phyloP scores from a whole-genome alignment of 2,113 vertebrate species.

The Otis tarda region DNA sequence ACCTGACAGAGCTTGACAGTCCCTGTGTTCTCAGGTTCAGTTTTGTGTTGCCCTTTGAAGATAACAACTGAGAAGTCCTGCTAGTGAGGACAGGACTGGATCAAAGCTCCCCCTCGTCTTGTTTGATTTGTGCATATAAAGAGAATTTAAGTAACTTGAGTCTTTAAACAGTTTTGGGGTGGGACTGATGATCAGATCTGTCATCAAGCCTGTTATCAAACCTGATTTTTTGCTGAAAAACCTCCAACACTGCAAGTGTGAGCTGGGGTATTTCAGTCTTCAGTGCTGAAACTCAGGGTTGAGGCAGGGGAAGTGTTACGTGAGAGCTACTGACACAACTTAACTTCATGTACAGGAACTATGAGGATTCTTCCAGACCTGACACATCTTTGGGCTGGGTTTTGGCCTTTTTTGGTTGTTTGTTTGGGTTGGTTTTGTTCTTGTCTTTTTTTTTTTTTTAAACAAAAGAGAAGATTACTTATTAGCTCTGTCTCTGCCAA shows the following conservation, averaged over 20 bases:
- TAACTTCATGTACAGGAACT: not conserved
- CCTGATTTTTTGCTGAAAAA: not conserved
- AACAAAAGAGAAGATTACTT: not conserved
- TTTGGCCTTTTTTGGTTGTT: not conserved
- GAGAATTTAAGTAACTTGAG: not conserved
- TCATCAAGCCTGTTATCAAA: slow-evolving; percentile 19
- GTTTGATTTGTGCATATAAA: not conserved
- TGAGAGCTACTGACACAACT: not conserved
- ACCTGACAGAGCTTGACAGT: not conserved
- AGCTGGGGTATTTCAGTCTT: not conserved
- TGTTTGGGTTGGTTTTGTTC: too few species aligned
- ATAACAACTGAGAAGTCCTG: not conserved
- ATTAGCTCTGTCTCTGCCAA: not conserved
- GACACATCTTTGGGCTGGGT: not conserved
- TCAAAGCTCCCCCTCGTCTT: not conserved
- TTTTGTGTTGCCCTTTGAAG: not conserved
- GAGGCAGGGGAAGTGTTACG: not conserved
- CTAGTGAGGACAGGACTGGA: not conserved
- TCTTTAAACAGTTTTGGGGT: not conserved
- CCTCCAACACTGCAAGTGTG: not conserved
- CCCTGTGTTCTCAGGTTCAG: not conserved
- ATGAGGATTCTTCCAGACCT: not conserved
- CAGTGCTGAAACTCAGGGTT: not conserved
- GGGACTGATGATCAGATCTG: slow-evolving; percentile 32
- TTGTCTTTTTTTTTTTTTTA: not conserved